Percentiles rank a stretch among this genome's conserved stretches.
phyloP scores from a whole-genome alignment of 2,113 vertebrate genomes.

The Condylura cristata region DNA sequence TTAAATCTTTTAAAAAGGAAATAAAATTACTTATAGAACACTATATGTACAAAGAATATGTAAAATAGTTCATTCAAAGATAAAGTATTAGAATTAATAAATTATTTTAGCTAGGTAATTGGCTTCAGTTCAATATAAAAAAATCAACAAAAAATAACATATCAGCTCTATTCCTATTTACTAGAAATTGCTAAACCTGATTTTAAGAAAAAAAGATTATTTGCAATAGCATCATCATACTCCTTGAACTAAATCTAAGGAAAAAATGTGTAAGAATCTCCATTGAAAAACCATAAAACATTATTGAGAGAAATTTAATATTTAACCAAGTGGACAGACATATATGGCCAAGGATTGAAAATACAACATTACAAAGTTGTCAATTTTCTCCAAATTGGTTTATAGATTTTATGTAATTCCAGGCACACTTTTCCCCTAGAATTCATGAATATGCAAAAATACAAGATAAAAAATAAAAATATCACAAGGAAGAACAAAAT shows the following conservation, averaged over 20 bases:
- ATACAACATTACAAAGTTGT: not conserved
- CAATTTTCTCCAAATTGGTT: slow-evolving; percentile 1
- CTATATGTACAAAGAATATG: not conserved
- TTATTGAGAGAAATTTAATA: not conserved
- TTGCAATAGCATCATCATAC: not conserved
- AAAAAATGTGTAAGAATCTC: not conserved
- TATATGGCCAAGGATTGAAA: not conserved
- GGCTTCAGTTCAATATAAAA: not conserved
- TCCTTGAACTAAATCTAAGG: not conserved
- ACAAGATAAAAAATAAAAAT: not conserved
- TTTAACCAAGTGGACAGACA: not conserved
- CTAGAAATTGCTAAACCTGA: not conserved
- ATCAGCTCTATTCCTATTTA: not conserved
- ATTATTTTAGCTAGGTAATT: not conserved
- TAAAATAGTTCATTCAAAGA: not conserved
- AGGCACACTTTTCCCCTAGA: not conserved
- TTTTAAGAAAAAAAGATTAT: not conserved
- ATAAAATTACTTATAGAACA: not conserved
- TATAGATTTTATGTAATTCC: not conserved
- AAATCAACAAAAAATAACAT: not conserved
- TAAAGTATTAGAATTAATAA: not conserved
- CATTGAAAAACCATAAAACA: not conserved
- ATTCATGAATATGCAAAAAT: not conserved
- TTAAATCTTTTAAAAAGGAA: too few relatives aligned
- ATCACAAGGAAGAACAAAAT: not conserved